These are phyloP conservation scores for Sphecodes monilicornis DNA, from an alignment of 2,888 invertebrate genomes.

Conservation along the genomic window DNA sequence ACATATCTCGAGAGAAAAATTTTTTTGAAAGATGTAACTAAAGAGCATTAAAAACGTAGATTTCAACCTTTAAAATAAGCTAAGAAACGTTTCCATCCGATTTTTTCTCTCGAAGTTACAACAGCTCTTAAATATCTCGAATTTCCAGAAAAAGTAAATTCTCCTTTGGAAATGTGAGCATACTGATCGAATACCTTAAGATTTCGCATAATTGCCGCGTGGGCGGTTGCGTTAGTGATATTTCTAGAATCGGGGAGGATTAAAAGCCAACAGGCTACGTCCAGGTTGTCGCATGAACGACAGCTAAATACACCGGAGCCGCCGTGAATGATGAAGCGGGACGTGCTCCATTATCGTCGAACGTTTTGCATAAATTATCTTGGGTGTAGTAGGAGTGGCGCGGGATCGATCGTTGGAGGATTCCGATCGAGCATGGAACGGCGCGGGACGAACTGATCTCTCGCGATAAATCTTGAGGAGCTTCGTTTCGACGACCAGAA, in stretches of 20 bases:
- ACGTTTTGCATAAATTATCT: slow-evolving; percentile 59
- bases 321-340: slow-evolving; percentile 27
- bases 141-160: background rate
- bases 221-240: background rate
- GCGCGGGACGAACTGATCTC: slow-evolving; percentile 16
- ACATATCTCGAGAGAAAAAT: background rate
- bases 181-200: background rate
- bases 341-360: slow-evolving; percentile 42
- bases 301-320: slow-evolving; percentile 38
- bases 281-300: slow-evolving; percentile 38
- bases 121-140: too few species aligned
- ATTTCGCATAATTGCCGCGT: background rate
- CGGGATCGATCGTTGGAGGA: slow-evolving; percentile 10
- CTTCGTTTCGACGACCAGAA: slow-evolving; percentile 54
- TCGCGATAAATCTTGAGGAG: slow-evolving; percentile 55
- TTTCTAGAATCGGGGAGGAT: background rate
- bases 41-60: background rate
- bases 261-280: slow-evolving; percentile 35
- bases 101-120: background rate
- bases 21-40: background rate
- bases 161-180: background rate
- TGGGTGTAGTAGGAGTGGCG: too few species aligned
- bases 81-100: background rate
- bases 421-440: slow-evolving; percentile 17
- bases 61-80: background rate